A percentile compares a stretch with the other conserved stretches of the same genome.
Evolutionary conservation across 2,797 vertebrate genomes (phyloP).

Genomic region (Sebastes aleutianus): DNA sequence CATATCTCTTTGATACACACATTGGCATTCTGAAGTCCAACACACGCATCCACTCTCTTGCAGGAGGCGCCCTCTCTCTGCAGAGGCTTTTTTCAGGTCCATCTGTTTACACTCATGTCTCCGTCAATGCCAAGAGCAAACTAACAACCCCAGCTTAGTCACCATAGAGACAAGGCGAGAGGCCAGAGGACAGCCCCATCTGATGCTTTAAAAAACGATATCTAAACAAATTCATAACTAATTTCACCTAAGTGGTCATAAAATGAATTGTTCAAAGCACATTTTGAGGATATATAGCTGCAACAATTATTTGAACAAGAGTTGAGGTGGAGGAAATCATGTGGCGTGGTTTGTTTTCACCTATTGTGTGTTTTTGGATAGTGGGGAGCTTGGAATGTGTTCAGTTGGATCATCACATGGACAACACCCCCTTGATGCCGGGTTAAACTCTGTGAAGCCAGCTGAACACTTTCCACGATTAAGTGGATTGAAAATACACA

Average conservation of each 20-base stretch:
- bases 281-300: constrained; percentile 9
- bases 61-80: constrained; percentile 39
- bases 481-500: constrained; percentile 61
- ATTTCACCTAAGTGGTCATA: constrained; percentile 9
- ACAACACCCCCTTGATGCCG: constrained; percentile 32
- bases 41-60: background rate
- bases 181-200: background rate
- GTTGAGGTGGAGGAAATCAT: constrained; percentile 19
- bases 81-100: constrained; percentile 46
- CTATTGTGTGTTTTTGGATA: constrained; percentile 9
- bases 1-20: constrained; percentile 16
- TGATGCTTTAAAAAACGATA: constrained; percentile 19
- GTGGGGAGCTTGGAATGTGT: constrained; percentile 49
- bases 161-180: constrained; percentile 5
- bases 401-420: constrained; percentile 61
- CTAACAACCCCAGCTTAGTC: constrained; percentile 43
- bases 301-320: constrained; percentile 31
- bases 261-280: constrained; percentile 25
- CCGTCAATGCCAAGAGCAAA: constrained; percentile 39
- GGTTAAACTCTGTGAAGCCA: constrained; percentile 66
- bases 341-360: constrained; percentile 2
- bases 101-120: constrained; percentile 52
- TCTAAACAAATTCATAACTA: constrained; percentile 37
- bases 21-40: constrained; percentile 14
- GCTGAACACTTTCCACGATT: constrained; percentile 68